Percentiles rank a stretch among this genome's conserved stretches.
Evolutionary conservation across 2,113 vertebrate genomes (phyloP).

Genomic region (Pitta sordida): DNA sequence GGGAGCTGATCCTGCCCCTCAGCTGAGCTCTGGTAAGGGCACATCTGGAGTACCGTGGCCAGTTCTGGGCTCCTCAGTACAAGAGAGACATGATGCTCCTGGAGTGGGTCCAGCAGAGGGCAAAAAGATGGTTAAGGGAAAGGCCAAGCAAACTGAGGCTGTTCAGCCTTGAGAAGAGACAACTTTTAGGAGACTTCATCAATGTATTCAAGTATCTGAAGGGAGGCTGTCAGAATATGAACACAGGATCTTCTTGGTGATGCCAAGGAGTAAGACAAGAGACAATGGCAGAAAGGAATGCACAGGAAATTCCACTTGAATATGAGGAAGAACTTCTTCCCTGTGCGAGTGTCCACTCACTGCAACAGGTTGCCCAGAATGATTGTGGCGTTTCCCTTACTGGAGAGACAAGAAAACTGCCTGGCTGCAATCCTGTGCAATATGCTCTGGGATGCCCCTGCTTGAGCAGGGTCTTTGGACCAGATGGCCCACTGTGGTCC

Average conservation of each 20-base stretch:
- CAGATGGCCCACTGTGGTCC: background rate
- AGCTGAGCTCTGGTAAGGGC: background rate
- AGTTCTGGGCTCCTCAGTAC: background rate
- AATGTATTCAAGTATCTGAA: fast-evolving
- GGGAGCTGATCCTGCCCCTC: background rate
- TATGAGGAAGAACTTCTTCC: background rate
- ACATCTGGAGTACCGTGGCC: background rate
- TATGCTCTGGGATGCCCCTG: background rate
- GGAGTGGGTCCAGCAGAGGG: background rate
- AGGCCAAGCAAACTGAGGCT: background rate
- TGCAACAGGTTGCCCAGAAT: background rate
- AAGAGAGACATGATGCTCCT: background rate
- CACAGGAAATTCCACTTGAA: background rate
- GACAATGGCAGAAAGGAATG: background rate
- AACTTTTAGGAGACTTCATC: background rate
- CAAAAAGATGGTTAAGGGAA: background rate
- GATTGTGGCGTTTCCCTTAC: background rate
- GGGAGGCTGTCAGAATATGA: background rate
- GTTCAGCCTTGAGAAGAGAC: fast-evolving
- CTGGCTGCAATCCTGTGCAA: fast-evolving
- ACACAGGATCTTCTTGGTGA: background rate
- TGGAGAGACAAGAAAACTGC: background rate
- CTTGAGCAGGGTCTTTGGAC: background rate
- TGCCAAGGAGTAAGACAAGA: background rate
- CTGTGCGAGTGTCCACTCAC: fast-evolving